phyloP scores from a whole-genome alignment of 2,888 invertebrate genomes.

The Xestoiulus laeticollis region DNA sequence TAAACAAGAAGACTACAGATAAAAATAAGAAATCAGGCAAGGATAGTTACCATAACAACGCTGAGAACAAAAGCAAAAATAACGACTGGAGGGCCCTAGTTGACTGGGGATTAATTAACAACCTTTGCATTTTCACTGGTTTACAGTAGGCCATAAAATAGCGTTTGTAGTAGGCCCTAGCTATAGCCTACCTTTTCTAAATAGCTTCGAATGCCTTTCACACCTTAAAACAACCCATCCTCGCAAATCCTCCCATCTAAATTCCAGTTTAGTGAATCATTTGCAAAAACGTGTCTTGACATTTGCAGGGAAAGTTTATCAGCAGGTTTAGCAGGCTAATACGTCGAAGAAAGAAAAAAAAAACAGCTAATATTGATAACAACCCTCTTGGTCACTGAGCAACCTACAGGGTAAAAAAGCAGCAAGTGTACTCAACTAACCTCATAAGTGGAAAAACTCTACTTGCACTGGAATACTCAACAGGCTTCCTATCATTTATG shows the following conservation, averaged over 20 bases:
- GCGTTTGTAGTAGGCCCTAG: background rate
- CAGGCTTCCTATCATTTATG: too few relatives aligned
- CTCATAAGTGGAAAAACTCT: too few relatives aligned
- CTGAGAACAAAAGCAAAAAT: background rate
- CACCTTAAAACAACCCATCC: background rate
- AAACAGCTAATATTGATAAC: background rate
- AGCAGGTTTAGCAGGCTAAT: background rate
- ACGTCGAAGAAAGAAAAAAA: background rate
- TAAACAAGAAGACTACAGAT: background rate
- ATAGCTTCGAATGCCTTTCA: constrained; percentile 7
- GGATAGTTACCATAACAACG: background rate
- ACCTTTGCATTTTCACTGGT: background rate
- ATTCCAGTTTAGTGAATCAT: constrained; percentile 26
- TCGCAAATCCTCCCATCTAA: background rate
- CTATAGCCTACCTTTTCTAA: background rate
- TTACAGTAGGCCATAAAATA: background rate
- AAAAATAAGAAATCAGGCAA: background rate
- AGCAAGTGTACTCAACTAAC: background rate
- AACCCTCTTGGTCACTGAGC: background rate
- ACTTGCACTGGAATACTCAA: too few relatives aligned
- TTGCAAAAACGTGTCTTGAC: constrained; percentile 1
- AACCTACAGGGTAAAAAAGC: background rate
- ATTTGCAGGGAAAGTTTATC: background rate
- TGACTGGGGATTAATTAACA: constrained; percentile 3
- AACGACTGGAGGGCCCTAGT: constrained; percentile 5